phyloP scores from a whole-genome alignment of 2,113 vertebrate genomes.

The Elachura formosa region DNA sequence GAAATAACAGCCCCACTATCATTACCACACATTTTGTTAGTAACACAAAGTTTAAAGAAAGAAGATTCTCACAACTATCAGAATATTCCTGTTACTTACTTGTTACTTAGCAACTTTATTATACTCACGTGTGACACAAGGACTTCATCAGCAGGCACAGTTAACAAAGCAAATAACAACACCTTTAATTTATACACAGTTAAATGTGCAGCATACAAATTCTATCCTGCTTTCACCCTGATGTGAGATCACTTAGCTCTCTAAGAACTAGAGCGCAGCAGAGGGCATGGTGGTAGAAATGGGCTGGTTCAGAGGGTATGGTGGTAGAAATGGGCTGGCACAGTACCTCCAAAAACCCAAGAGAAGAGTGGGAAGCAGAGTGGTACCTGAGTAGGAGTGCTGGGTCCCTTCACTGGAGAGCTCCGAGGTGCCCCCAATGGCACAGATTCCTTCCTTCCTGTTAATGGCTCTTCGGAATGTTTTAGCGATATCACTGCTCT shows the following conservation, averaged over 20 bases:
- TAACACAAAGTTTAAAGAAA: neutral
- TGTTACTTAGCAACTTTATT: neutral
- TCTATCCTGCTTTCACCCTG: neutral
- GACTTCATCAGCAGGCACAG: neutral
- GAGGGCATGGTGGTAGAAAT: neutral
- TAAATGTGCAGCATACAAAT: neutral
- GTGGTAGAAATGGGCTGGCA: neutral
- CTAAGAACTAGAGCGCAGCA: neutral
- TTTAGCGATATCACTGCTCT: slow-evolving; percentile 80
- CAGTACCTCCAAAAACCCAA: rapidly evolving
- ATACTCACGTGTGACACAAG: neutral
- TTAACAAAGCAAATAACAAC: neutral
- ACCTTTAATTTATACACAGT: neutral
- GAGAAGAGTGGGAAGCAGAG: neutral
- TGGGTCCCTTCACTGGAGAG: slow-evolving; percentile 89
- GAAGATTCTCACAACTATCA: neutral
- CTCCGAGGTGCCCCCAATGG: slow-evolving; percentile 87
- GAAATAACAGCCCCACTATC: neutral
- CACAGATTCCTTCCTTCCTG: slow-evolving; percentile 89
- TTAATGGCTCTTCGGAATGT: slow-evolving; percentile 88
- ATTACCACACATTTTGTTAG: neutral
- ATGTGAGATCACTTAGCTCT: rapidly evolving
- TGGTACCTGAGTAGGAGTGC: slow-evolving; percentile 85
- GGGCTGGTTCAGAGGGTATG: rapidly evolving
- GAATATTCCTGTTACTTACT: neutral